Evolutionary conservation across 2,888 invertebrate genomes (phyloP).

Genomic region (Bimastos eiseni): DNA sequence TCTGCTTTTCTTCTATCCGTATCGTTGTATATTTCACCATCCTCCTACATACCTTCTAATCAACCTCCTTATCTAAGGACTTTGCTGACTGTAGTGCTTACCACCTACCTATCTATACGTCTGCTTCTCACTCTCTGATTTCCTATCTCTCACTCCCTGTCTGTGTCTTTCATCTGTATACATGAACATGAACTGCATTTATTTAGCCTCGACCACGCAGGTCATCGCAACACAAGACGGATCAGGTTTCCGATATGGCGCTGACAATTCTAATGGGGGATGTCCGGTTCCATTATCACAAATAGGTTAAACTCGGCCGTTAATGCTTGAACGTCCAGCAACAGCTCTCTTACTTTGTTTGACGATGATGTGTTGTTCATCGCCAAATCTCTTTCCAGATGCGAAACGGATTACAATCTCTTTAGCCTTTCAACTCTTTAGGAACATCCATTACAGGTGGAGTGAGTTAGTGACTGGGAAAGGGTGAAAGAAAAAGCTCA

Average conservation of each 20-base stretch:
- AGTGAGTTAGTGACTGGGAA: too few species aligned
- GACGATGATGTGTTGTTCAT: background rate
- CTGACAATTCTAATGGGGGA: background rate
- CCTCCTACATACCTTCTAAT: too few species aligned
- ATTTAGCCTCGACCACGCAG: background rate
- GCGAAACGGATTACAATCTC: background rate
- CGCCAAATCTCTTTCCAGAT: background rate
- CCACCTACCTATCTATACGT: too few species aligned
- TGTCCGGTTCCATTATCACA: background rate
- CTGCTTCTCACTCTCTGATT: too few species aligned
- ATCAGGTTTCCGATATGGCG: background rate
- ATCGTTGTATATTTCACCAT: too few species aligned
- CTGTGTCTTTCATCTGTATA: background rate
- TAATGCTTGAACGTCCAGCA: background rate
- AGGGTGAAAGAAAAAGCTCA: too few species aligned
- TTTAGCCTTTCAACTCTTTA: background rate
- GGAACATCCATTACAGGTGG: background rate
- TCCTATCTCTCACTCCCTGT: too few species aligned
- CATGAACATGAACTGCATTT: background rate
- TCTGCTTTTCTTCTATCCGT: too few species aligned
- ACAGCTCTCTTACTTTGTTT: background rate
- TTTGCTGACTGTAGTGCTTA: too few species aligned
- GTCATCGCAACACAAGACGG: background rate
- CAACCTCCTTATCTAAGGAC: too few species aligned
- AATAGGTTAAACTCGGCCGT: background rate